Base-by-base conservation (phyloP, 2,888 invertebrate species). In the Helleia helle region DNA sequence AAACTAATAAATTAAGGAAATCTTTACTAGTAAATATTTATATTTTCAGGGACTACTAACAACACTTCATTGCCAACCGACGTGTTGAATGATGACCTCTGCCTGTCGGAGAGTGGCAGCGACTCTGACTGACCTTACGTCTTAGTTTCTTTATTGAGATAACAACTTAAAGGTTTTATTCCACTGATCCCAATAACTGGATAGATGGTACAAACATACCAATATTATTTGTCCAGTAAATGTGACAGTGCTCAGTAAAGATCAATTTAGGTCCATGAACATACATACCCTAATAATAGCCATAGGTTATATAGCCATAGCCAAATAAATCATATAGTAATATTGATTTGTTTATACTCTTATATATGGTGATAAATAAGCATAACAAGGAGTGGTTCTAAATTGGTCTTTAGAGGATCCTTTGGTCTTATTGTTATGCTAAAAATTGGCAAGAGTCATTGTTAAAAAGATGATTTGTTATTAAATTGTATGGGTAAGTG, bases 81-180 rank as follows among this genome's bases (percentile, higher is more conserved):
- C 75, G 84, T 92, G 46, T 87, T 95, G 56, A 92, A 91, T 63
- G 93, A 93, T 64, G 95, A 95, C 76, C 87, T 95, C 60, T 92
- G 93, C 84, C 87, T 95, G 60, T 95, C 94, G 38, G 93, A 93
- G 83, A 92, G 93, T 26, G 94, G 93, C 63, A 93, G 93, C 59
- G 94, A 94, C 71, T 89, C 88, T 44, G 89, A 91, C 83, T 90
- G 87, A 88, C 77, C 69, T 58, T 55, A 56, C 58, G 57, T 50
- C 41, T 43, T 36, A 46, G 51, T 55, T 50, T 51, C 55, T 56
- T 52, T 57, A 18, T 36, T 38, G 39, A 38, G 29, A 40, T 36
- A 8, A 12, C 11, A 7, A 18, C 12, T 12, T 11, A 22, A 11
- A 34, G 22, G 34, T 12, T 17, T 12, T 12, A 22, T 22, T 22